Base-by-base conservation (phyloP, 1,140 invertebrate genomes). In the Mycetomoellerius zeteki region DNA sequence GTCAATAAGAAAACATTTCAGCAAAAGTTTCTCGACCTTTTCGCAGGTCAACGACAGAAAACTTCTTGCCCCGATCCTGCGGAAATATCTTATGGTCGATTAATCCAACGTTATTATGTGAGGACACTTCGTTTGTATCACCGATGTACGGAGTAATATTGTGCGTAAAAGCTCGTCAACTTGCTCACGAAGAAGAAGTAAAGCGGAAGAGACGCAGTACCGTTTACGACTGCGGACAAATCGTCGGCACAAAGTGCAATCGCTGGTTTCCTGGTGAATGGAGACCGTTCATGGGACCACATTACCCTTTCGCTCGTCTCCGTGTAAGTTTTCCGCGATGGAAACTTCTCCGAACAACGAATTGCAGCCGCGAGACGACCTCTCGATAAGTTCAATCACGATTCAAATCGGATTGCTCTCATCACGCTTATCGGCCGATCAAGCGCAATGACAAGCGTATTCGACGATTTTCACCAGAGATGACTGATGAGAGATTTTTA, bases 221-320 rank as follows among this genome's bases (percentile, higher is more conserved):
- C 27, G n/a, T 47, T 50, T 71, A 54, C 12, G 69, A 72, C 62
- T 5, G 24, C 50, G 19, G 19, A 52, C 8, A 6, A 30, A 5
- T 56, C 30, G 19, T 37, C 52, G 30, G 33, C 50, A 10, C 27
- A 30, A 73, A 16, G 67, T 47, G 21, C 37, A 47, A 50, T 50
- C 21, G 21, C 67, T 19, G 16, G 14, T 43, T 43, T 24, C 37
- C n/a, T 10, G 67, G 37, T 54, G 27, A 75, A 30, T 14, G 30
- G n/a, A 56, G 27, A 56, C 10, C 27, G 14, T 24, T 73, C 47
- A 14, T 16, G 4, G 12, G 10, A 19, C 12, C 4, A 27, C 71
- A 30, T 75, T 75, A 75, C 27, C 52, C 52, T 75, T 33, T 56
- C 30, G 71, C 30, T 33, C 52, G 4, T 75, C 71, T n/a, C 71